Evolutionary conservation across 1,140 invertebrate genomes (phyloP).

Genomic region (Pachyrhynchus sulphureomaculatus): DNA sequence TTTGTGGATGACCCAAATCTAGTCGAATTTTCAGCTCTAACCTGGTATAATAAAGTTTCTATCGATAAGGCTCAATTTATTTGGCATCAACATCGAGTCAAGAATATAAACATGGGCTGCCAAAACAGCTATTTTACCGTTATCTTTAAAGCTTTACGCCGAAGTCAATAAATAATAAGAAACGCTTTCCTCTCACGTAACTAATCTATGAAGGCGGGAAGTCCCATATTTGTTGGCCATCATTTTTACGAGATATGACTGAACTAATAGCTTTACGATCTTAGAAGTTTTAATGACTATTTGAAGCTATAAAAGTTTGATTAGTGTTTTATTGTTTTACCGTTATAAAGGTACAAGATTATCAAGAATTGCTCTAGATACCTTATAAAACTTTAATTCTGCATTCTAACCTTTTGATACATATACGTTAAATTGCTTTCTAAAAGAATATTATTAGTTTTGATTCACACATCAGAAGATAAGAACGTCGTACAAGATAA

Average conservation of each 20-base stretch:
- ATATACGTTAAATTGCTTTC: no score
- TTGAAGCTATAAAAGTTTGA: background rate
- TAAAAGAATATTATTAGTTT: no score
- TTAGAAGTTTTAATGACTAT: slow-evolving; percentile 2
- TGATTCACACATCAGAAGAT: no score
- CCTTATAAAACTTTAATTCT: no score
- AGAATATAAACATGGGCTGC: slow-evolving; percentile 18
- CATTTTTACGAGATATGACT: slow-evolving; percentile 33
- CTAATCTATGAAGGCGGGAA: slow-evolving; percentile 49
- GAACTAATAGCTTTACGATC: slow-evolving; percentile 16
- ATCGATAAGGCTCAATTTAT: slow-evolving; percentile 24
- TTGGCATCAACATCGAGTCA: slow-evolving; percentile 29
- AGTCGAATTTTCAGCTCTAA: no score
- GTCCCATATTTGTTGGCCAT: slow-evolving; percentile 48
- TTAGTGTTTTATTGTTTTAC: no score
- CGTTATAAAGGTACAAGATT: no score
- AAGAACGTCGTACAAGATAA: no score
- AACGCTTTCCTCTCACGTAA: slow-evolving; percentile 50
- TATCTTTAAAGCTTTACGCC: slow-evolving; percentile 40
- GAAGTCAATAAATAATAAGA: slow-evolving; percentile 48
- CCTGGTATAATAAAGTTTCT: background rate
- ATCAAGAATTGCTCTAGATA: no score
- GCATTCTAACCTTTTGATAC: no score
- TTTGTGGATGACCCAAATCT: no score
- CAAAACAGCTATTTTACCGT: slow-evolving; percentile 12